phyloP scores from a whole-genome alignment of 2,797 vertebrate species.

The Lophotriccus pileatus region DNA sequence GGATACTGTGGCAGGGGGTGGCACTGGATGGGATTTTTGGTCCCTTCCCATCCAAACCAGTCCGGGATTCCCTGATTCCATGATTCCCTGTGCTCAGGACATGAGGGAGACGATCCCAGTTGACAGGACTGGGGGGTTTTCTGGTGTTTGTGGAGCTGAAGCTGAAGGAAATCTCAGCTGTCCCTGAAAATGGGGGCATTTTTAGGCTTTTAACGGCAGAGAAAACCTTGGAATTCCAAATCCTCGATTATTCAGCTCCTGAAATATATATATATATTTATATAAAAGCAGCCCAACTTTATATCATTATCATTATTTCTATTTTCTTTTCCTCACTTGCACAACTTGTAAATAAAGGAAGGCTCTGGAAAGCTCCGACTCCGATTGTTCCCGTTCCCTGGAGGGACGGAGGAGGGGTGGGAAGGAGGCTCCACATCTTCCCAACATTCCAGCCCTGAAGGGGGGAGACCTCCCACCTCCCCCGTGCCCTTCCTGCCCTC shows the following conservation, averaged over 20 bases:
- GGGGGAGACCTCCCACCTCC: neutral
- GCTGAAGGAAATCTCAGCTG: neutral
- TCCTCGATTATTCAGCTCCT: neutral
- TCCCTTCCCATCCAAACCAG: neutral
- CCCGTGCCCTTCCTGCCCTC: neutral
- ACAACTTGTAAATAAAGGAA: neutral
- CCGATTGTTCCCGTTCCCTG: neutral
- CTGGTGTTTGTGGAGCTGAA: neutral
- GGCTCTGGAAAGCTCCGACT: neutral
- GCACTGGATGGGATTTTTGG: neutral
- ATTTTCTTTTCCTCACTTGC: neutral
- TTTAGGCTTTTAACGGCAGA: neutral
- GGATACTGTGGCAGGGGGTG: neutral
- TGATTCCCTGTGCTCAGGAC: neutral
- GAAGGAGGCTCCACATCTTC: neutral
- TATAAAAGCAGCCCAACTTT: neutral
- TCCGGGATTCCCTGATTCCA: neutral
- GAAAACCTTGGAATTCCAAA: neutral
- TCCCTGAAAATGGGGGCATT: rapidly evolving
- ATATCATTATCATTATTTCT: neutral
- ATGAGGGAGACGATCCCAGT: neutral
- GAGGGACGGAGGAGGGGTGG: neutral
- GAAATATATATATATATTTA: neutral
- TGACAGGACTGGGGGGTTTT: neutral
- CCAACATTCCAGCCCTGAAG: neutral